Conservation (phyloP, 2,888 invertebrate genomes). For the Drosophila siamana region DNA sequence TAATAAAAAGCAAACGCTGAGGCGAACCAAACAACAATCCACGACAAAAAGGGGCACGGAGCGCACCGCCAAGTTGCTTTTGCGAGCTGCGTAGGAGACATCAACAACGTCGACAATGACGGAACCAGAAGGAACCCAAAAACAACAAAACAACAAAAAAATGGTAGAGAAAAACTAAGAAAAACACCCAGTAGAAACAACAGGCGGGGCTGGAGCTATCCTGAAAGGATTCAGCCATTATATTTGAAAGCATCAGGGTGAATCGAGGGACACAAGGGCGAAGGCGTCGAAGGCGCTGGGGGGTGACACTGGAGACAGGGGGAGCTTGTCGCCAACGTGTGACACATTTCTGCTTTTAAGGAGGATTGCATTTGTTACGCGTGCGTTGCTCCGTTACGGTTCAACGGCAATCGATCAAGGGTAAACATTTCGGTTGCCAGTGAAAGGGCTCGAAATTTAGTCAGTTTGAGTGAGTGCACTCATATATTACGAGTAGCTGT, state of each 20-base stretch:
- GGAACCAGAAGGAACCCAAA: constrained; percentile 45
- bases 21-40: constrained; percentile 55
- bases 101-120: constrained; percentile 71
- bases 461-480: constrained; percentile 81
- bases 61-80: constrained; percentile 33
- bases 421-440: constrained; percentile 69
- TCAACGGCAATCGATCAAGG: constrained; percentile 82
- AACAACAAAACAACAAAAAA: constrained; percentile 14
- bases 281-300: not conserved
- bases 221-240: constrained; percentile 78
- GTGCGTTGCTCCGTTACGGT: constrained; percentile 77
- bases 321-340: constrained; percentile 66
- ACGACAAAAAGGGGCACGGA: constrained; percentile 53
- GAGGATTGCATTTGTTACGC: constrained; percentile 81
- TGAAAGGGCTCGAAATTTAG: constrained; percentile 67
- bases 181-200: constrained; percentile 51
- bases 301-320: not conserved
- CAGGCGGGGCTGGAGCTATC: constrained; percentile 54
- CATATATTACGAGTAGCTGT: constrained; percentile 64
- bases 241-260: constrained; percentile 42
- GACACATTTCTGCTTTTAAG: constrained; percentile 84
- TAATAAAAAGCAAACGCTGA: constrained; percentile 60
- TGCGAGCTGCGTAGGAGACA: constrained; percentile 56
- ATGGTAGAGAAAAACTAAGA: constrained; percentile 11
- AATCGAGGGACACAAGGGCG: not conserved